A percentile compares a stretch with the other conserved stretches of the same genome.
phyloP scores from a whole-genome alignment of 2,888 invertebrate genomes.

The Vannuccia rotundouncinata region DNA sequence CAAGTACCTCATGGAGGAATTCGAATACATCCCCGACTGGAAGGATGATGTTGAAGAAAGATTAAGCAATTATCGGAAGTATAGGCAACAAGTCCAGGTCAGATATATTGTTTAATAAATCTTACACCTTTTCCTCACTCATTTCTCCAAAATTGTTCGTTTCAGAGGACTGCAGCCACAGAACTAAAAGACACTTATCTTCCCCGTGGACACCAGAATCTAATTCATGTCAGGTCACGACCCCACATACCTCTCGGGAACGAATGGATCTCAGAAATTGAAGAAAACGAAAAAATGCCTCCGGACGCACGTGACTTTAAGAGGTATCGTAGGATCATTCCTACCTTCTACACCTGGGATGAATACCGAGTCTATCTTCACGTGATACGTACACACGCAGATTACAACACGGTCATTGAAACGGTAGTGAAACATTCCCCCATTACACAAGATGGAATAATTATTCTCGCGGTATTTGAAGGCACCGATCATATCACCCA shows the following conservation, averaged over 20 bases:
- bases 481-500: constrained; percentile 18
- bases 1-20: not conserved
- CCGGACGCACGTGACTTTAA: not conserved
- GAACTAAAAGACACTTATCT: not conserved
- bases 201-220: not conserved
- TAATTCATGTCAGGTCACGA: not conserved
- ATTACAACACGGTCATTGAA: not conserved
- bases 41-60: not conserved
- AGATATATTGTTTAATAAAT: too few species aligned
- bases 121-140: too few species aligned
- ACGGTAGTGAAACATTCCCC: constrained; percentile 7
- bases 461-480: constrained; percentile 7
- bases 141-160: too few species aligned
- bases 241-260: not conserved
- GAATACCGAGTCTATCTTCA: constrained; percentile 3
- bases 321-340: not conserved
- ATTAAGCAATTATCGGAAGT: not conserved
- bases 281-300: not conserved
- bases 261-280: not conserved
- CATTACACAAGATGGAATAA: not conserved
- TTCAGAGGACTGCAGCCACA: not conserved
- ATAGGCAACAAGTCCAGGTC: not conserved
- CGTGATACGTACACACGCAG: not conserved
- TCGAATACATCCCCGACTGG: not conserved
- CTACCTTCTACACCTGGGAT: constrained; percentile 28